Evolutionary conservation across 2,888 invertebrate genomes (phyloP), one percentile per base, ranked within the genome.

Genomic region (Anoncus sp.): DNA sequence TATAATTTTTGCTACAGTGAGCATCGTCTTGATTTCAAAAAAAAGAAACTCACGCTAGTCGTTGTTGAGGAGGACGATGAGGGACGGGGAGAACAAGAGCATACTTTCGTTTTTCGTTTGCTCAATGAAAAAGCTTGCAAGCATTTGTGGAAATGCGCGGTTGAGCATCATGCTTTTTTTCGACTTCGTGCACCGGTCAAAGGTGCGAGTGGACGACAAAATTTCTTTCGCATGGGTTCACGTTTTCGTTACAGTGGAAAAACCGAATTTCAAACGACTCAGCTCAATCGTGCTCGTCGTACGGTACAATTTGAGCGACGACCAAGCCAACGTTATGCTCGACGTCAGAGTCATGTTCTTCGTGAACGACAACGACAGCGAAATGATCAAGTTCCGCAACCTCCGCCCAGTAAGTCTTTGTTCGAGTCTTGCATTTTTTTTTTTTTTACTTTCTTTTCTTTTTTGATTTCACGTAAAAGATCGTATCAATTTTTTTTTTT

Each of bases 121-220:
- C 96, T 97, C 84, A 99, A 98, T 90, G 98, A 99, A 90, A 99
- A 99, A 91, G 99, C 99, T 1, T 98, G 99, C 91, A 99, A 99
- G 91, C 99, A 99, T 92, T 93, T 99, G 82, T 99, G 99, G 99
- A 99, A 99, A 92, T 99, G 99, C 93, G 99, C 99, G 27, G 97
- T 99, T 0, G 99, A 99, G 92, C 98, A 99, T 92, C 99, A 99
- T 92, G 97, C 99, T 1, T 99, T 99, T 93, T 99, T 99, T 94
- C 95, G 99, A 81, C 93, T 99, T 69, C 95, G 97, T 82, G 97
- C 96, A 40, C 97, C 97, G 0, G 96, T 97, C 0, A 97, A 97
- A 91, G 96, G 97, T 1, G 96, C 97, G 3, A 96, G 96, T 31
- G 96, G 97, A 0, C 94, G 98, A 22, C 98, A 98, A 90, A 98